Evolutionary conservation across 1,140 invertebrate genomes (phyloP).

Genomic region (Plodia interpunctella): DNA sequence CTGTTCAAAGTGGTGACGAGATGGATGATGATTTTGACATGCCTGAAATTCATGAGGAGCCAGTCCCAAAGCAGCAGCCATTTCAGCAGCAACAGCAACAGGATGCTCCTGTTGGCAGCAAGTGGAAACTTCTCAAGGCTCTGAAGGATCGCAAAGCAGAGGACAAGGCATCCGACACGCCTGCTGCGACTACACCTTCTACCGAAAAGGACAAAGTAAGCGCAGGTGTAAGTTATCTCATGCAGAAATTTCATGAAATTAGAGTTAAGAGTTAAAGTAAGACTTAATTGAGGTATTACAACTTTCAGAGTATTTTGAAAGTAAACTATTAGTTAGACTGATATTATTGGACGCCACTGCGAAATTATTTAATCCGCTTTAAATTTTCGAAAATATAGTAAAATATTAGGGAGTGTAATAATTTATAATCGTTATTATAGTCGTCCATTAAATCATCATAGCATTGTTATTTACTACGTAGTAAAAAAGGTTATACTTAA

Average conservation of each 20-base stretch:
- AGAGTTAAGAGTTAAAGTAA: slow-evolving; percentile 78
- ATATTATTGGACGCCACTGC: slow-evolving; percentile 31
- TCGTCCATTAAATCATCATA: slow-evolving; percentile 23
- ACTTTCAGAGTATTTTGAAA: slow-evolving; percentile 22
- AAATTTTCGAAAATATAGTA: slow-evolving; percentile 22
- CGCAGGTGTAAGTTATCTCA: slow-evolving; percentile 77
- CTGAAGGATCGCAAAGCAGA: slow-evolving; percentile 93
- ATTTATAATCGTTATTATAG: slow-evolving; percentile 24
- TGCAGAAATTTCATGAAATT: slow-evolving; percentile 81
- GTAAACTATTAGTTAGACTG: slow-evolving; percentile 35
- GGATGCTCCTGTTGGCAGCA: slow-evolving; percentile 83
- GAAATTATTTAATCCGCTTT: slow-evolving; percentile 37
- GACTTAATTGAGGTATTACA: slow-evolving; percentile 17
- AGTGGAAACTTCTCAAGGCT: slow-evolving; percentile 93
- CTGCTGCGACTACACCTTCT: slow-evolving; percentile 79
- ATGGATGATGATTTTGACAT: slow-evolving; percentile 78
- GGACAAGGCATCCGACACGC: slow-evolving; percentile 83
- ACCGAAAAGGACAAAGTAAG: slow-evolving; percentile 84
- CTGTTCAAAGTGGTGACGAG: slow-evolving; percentile 84
- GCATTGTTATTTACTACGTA: too few species aligned
- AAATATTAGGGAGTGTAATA: slow-evolving; percentile 28
- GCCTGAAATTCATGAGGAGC: slow-evolving; percentile 78
- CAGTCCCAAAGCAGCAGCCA: slow-evolving; percentile 45
- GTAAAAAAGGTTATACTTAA: not conserved
- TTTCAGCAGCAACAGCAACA: slow-evolving; percentile 64